These are phyloP conservation scores for Chrysopa pallens DNA, from an alignment of 1,140 invertebrate genomes.

Conservation along the genomic window DNA sequence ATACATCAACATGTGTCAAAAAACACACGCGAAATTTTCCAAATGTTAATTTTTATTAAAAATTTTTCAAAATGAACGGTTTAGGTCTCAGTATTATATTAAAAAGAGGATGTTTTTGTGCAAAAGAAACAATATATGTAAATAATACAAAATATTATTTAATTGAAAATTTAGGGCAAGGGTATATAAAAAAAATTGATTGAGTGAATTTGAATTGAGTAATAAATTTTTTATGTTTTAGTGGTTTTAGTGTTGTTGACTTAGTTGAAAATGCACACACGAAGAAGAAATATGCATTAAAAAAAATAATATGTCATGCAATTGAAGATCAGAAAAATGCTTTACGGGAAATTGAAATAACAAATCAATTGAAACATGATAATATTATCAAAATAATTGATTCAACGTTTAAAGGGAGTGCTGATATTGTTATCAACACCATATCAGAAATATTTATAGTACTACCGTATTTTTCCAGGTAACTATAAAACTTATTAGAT, in stretches of 20 bases:
- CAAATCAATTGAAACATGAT: conserved; percentile 47
- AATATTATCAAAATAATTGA: conserved; percentile 64
- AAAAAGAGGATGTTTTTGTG: conserved; percentile 65
- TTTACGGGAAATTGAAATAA: conserved; percentile 56
- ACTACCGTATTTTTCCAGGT: conserved; percentile 51
- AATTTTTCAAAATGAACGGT: conserved; percentile 47
- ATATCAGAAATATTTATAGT: conserved; percentile 60
- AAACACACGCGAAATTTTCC: no score
- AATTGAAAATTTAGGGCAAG: conserved; percentile 54
- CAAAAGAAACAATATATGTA: conserved; percentile 49
- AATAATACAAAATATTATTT: conserved; percentile 52
- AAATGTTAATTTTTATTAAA: neutral
- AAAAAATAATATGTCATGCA: conserved; percentile 64
- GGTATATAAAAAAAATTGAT: conserved; percentile 31
- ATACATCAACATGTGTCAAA: no score
- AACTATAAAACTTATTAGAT: no score
- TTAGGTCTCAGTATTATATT: conserved; percentile 47
- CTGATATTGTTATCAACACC: conserved; percentile 45
- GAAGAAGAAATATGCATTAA: conserved; percentile 57
- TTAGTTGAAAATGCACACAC: conserved; percentile 56
- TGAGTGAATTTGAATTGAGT: conserved; percentile 4
- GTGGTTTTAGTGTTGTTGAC: conserved; percentile 70
- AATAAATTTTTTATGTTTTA: conserved; percentile 24
- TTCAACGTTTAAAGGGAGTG: conserved; percentile 34
- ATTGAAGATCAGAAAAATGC: conserved; percentile 59